Conservation (phyloP, 2,113 vertebrate genomes). For the Melanotaenia duboulayi region DNA sequence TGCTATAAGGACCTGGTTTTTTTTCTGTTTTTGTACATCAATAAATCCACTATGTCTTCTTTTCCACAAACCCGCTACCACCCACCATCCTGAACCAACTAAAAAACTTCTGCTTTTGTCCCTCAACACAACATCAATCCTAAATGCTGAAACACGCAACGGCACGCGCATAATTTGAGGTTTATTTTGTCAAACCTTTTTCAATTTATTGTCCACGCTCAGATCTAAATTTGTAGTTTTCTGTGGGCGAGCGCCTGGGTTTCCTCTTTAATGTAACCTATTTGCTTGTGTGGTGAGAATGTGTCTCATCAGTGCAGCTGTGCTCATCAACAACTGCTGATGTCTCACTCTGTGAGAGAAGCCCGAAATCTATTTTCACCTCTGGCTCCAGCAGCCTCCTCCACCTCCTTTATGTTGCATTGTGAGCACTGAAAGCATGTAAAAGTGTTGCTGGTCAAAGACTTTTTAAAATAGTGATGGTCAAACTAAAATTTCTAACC, state of each 20-base stretch:
- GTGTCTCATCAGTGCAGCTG: constrained; percentile 27
- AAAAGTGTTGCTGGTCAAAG: too few relatives aligned
- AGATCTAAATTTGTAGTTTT: constrained; percentile 10
- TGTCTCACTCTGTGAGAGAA: constrained; percentile 18
- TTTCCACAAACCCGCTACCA: background rate
- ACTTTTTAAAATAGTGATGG: too few relatives aligned
- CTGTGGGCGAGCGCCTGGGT: constrained; percentile 1
- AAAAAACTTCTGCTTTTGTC: background rate
- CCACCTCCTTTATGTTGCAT: constrained; percentile 19
- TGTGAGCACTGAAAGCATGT: background rate
- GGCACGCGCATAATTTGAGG: background rate
- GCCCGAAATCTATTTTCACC: constrained; percentile 38
- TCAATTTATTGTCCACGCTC: too few relatives aligned
- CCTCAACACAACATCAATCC: background rate
- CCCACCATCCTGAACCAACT: background rate
- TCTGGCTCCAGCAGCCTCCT: constrained; percentile 17
- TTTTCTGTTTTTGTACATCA: too few relatives aligned
- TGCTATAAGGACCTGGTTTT: too few relatives aligned
- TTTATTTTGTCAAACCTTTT: background rate
- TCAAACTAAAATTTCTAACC: too few relatives aligned
- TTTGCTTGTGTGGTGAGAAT: constrained; percentile 36
- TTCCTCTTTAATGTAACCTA: constrained; percentile 36
- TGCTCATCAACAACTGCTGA: constrained; percentile 21
- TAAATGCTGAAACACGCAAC: background rate
- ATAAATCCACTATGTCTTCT: constrained; percentile 7